Base-by-base conservation (phyloP, 2,888 invertebrate genomes). In the Agrochola litura region DNA sequence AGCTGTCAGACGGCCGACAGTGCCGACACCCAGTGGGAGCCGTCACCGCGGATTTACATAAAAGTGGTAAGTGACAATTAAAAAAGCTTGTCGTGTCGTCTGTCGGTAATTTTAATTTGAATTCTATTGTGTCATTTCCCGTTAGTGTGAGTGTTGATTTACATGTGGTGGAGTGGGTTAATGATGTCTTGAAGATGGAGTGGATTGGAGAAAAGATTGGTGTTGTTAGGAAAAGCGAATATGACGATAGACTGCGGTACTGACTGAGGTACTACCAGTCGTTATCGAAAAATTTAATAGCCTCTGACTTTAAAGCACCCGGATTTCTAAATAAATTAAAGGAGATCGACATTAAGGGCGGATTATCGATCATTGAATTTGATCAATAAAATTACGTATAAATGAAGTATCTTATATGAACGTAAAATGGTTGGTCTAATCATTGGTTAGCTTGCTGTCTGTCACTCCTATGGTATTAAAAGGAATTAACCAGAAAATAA, bases 1-100 rank as follows among this genome's bases (percentile, higher is more conserved):
- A 22, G 87, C 89, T 94, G 95, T 94, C 95, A 92, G 84, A 80
- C 90, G 92, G 93, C 91, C 93, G 95, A 94, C 93, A 93, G 91
- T 90, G 93, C 91, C 93, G 95, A 94, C 93, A 93, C 91, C 90
- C 91, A 90, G 90, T 91, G 90, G 89, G 90, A 91, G 90, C 90
- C 89, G 92, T 90, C 93, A 90, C 89, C 93, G 90, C 91, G 92
- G 94, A 95, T 95, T 95, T 94, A 94, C 96, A 95, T 96, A 95
- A 94, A 94, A 94, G 92, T 93, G 92, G 91, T 92, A 93, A 93
- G 90, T 93, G 94, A 94, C 94, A 94, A 94, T 94, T 94, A 94
- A 93, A 94, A 92, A 92, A 90, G 90, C 88, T 89, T 90, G 92
- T 91, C 90, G 89, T 90, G 92, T 90, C 89, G 89, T 88, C 88